Base-by-base conservation (phyloP, 1,140 invertebrate genomes). In the Penaeus chinensis region DNA sequence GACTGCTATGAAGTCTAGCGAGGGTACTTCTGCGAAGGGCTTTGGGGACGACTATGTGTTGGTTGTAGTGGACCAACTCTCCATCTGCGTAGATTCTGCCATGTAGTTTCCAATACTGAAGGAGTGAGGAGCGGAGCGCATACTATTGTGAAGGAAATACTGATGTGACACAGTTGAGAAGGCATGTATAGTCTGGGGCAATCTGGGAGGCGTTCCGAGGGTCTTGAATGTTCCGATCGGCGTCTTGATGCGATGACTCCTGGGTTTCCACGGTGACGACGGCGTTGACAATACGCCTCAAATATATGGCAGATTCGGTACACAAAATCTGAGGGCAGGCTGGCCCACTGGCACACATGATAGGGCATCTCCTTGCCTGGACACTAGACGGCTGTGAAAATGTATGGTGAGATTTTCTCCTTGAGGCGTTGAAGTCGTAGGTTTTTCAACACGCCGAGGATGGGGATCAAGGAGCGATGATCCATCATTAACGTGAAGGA, bases 381-480 rank as follows among this genome's bases (percentile, higher is more conserved):
- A 32, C 32, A 18, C 61, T 63, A 82, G 1, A 32, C n/a, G 8
- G 54, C 60, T 7, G 54, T 60, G 27, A 89, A 89, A 1, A 66
- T n/a, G 47, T 27, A 66, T 13, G 27, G 47, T 3, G 20, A 54
- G 54, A 87, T 88, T 61, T 87, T 89, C 37, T 79, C 77, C 61
- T 79, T 79, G 20, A 87, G 69, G 4, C 87, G 83, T 8, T 85
- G 87, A 2, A 90, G 19, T 19, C 89, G 83, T 18, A 82, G 42
- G n/a, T 90, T 90, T 20, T 90, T 82, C 5, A 90, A 47, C 27
- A 65, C 91, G 54, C 91, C 91, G 47, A 90, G 85, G 47, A 92
- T 37, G n/a, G 61, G 89, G 63, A 90, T 89, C 82, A 90, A 91
- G 0, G 91, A 87, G 47, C 91, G 87, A n/a, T n/a, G n/a, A n/a